These are phyloP conservation scores for Phoxinus phoxinus DNA, from an alignment of 2,113 vertebrate species.

Conservation along the genomic window DNA sequence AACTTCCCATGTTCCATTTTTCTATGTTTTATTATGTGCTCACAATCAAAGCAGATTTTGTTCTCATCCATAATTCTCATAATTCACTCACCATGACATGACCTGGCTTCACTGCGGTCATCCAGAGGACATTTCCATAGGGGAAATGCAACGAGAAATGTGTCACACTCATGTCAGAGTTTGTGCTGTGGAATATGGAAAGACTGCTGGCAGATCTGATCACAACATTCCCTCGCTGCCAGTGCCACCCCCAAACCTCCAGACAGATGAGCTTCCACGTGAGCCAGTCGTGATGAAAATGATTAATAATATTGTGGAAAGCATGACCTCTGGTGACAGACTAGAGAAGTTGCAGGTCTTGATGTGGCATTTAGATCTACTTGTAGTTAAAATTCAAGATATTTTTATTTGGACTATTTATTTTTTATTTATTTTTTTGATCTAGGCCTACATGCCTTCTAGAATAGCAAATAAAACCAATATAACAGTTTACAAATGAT, in stretches of 20 bases:
- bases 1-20: background rate
- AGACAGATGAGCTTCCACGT: background rate
- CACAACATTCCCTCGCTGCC: background rate
- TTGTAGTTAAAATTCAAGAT: background rate
- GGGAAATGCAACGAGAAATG: background rate
- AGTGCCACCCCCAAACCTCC: background rate
- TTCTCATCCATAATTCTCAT: background rate
- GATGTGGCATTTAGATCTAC: background rate
- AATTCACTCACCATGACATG: background rate
- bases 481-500: background rate
- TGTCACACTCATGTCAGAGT: background rate
- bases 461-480: background rate
- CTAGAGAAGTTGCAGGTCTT: background rate
- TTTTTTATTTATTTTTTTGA: too few species aligned
- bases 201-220: too few species aligned
- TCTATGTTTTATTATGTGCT: background rate
- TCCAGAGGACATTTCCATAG: background rate
- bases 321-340: constrained; percentile 3
- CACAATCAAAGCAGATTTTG: background rate
- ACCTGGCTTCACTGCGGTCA: background rate
- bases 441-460: background rate
- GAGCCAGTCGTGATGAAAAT: background rate
- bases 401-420: background rate
- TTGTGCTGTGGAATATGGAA: background rate
- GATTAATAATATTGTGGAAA: background rate